These are phyloP conservation scores for Acholoe squamosa DNA, from an alignment of 2,888 invertebrate genomes.

Conservation along the genomic window DNA sequence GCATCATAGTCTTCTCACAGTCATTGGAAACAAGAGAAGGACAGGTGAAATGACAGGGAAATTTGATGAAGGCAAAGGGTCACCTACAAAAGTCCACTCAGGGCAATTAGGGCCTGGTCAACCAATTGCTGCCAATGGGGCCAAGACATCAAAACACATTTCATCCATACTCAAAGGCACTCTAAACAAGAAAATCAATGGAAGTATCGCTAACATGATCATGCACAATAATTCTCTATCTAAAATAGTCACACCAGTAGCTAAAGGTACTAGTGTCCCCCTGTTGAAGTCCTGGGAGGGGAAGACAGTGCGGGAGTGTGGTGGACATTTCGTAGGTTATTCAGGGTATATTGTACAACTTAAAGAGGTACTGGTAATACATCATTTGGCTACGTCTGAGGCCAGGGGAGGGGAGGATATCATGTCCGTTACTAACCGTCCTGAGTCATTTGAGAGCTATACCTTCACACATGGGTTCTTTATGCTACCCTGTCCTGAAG, in stretches of 20 bases:
- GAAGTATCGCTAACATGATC: not conserved
- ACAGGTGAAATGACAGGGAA: no score
- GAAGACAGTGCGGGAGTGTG: not conserved
- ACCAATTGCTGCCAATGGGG: not conserved
- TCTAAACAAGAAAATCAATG: not conserved
- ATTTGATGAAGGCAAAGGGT: not conserved
- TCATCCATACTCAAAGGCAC: no score
- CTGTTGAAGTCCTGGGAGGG: not conserved
- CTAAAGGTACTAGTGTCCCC: not conserved
- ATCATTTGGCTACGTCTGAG: not conserved
- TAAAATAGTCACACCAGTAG: no score
- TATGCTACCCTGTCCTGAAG: not conserved
- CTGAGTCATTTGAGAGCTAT: slow-evolving; percentile 70
- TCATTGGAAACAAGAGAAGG: no score
- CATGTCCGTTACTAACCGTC: slow-evolving; percentile 69
- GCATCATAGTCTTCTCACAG: no score
- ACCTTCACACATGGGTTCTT: slow-evolving; percentile 68
- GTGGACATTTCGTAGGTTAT: not conserved
- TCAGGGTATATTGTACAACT: not conserved
- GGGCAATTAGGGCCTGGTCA: not conserved
- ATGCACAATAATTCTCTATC: not conserved
- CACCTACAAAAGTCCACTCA: not conserved
- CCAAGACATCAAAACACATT: no score
- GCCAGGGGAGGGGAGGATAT: slow-evolving; percentile 71
- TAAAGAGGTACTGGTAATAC: not conserved